phyloP scores from a whole-genome alignment of 1,140 invertebrate genomes.

The Liolophura sinensis region DNA sequence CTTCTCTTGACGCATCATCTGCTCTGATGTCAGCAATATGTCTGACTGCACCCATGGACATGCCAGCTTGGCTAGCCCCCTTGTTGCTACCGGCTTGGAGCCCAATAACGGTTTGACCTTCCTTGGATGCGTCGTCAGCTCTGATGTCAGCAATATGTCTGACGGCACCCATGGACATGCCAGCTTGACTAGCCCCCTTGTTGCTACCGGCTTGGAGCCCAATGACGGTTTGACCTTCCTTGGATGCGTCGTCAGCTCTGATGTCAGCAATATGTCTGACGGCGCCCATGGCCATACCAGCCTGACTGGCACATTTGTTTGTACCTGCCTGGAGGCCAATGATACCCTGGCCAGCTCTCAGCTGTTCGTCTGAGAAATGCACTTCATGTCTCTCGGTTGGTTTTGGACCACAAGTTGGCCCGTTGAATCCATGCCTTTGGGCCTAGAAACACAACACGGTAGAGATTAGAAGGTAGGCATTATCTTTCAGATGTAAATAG shows the following conservation, averaged over 20 bases:
- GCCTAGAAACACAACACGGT: conserved; percentile 29
- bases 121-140: conserved; percentile 34
- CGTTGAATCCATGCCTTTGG: conserved; percentile 45
- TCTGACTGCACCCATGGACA: conserved; percentile 85
- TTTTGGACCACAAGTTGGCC: conserved; percentile 73
- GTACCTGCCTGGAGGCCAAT: conserved; percentile 72
- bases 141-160: conserved; percentile 73
- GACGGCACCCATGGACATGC: conserved; percentile 92
- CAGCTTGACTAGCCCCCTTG: conserved; percentile 87
- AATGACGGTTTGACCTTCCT: conserved; percentile 79
- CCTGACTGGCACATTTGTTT: conserved; percentile 75
- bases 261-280: conserved; percentile 54
- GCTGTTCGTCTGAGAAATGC: conserved; percentile 78
- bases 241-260: conserved; percentile 40
- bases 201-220: conserved; percentile 93
- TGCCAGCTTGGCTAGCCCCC: conserved; percentile 60
- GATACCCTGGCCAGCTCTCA: conserved; percentile 85
- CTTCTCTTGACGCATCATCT: conserved; percentile 67
- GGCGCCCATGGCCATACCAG: conserved; percentile 51
- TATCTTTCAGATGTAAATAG: too few species aligned
- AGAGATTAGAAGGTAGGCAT: too few species aligned
- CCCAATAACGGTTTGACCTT: conserved; percentile 80
- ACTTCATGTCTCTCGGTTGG: conserved; percentile 90
- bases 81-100: conserved; percentile 91
- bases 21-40: conserved; percentile 70